Base-by-base conservation (phyloP, 2,113 vertebrate genomes). In the Pelecanus crispus region DNA sequence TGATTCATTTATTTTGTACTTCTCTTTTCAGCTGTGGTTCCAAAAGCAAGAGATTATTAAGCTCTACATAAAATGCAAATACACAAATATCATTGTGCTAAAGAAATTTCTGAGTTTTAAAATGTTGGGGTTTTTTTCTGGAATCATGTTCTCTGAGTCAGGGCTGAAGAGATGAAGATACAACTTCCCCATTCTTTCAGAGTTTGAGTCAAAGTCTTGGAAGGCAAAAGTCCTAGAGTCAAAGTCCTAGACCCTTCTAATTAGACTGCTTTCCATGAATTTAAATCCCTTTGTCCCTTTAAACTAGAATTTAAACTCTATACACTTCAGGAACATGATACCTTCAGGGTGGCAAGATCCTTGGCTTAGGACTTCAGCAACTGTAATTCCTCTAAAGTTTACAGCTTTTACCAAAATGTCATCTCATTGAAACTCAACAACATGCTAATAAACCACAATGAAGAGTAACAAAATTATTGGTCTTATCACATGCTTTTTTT, bases 381-480 rank as follows among this genome's bases (percentile, higher is more conserved):
- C 31, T 70, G 22, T 40, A 88, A 58, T 58, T 86, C 31, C 36
- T 83, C 17, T 58, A 49, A 73, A n/a, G 45, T 77, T 84, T 71
- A 66, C 25, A 89, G 44, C 28, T 85, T 82, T 91, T 56, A 56
- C 31, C 18, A 66, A 77, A 90, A 56, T 50, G 20, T 79, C 70
- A 56, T 42, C 44, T 92, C 21, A 49, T 6, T 67, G 56, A 78
- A 91, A 71, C 18, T 52, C 52, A 81, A 55, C 34, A 93, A 34
- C 45, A 84, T 82, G 71, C 58, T 95, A 94, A 84, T 87, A 91
- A 95, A 75, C 58, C 71, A 86, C 92, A 96, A 78, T 73, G 74
- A 44, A 91, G 75, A 95, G 67, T 62, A 97, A 90, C 80, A 95
- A 86, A 96, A 95, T 92, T 95, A 89, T 86, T 96, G 73, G 81